phyloP scores from a whole-genome alignment of 2,888 invertebrate species.

The Catocala nupta region DNA sequence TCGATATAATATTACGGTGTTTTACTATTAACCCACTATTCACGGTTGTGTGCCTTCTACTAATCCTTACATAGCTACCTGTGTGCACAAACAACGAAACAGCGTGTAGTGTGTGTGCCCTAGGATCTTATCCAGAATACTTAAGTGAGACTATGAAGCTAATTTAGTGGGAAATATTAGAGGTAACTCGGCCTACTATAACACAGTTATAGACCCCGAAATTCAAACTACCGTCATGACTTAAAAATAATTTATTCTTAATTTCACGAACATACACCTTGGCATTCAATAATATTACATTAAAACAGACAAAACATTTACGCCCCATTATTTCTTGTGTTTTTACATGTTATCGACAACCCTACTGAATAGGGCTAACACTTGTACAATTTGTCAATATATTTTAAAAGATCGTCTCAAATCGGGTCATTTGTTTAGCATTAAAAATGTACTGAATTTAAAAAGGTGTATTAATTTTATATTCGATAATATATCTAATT shows the following conservation, averaged over 20 bases:
- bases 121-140: too few relatives aligned
- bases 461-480: neutral
- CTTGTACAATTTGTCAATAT: slow-evolving; percentile 2
- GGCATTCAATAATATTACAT: slow-evolving; percentile 22
- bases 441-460: neutral
- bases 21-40: too few relatives aligned
- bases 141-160: neutral
- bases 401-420: neutral
- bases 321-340: slow-evolving; percentile 5
- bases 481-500: neutral
- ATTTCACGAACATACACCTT: slow-evolving; percentile 22
- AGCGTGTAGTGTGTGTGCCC: too few relatives aligned
- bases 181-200: slow-evolving; percentile 18
- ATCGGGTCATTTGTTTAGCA: neutral
- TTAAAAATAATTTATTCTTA: slow-evolving; percentile 30
- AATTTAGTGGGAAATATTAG: neutral
- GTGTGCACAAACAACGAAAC: too few relatives aligned
- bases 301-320: slow-evolving; percentile 15
- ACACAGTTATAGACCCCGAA: slow-evolving; percentile 21
- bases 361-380: slow-evolving; percentile 19
- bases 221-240: slow-evolving; percentile 22
- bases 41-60: too few relatives aligned
- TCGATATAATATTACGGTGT: too few relatives aligned
- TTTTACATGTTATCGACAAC: slow-evolving; percentile 12
- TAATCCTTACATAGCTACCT: too few relatives aligned